These are phyloP conservation scores for Muscicapa striata DNA, from an alignment of 2,797 vertebrate genomes.

Conservation along the genomic window DNA sequence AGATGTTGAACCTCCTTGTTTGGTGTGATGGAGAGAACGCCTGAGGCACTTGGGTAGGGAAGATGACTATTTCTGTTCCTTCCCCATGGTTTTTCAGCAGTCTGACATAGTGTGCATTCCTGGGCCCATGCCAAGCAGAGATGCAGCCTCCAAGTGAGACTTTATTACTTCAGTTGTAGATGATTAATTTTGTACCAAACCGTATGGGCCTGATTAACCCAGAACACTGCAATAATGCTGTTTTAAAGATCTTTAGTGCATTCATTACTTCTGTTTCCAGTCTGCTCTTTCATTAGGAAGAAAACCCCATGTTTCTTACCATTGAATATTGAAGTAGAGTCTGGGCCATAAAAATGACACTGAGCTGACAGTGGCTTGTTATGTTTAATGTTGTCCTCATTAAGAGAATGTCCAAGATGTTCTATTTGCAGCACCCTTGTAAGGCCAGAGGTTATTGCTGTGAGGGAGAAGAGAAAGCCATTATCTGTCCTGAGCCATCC, in stretches of 20 bases:
- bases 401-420: not conserved
- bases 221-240: conserved; percentile 17
- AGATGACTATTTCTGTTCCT: conserved; percentile 36
- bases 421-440: not conserved
- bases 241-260: conserved; percentile 35
- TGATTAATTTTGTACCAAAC: conserved; percentile 60
- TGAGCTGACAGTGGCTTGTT: not conserved
- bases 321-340: not conserved
- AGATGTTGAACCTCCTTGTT: conserved; percentile 21
- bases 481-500: not conserved
- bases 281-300: not conserved
- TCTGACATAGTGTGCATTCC: conserved; percentile 30
- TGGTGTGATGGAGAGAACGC: conserved; percentile 17
- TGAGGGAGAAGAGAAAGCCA: not conserved
- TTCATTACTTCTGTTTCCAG: conserved; percentile 14
- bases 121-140: conserved; percentile 41
- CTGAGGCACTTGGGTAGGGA: conserved; percentile 13
- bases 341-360: not conserved
- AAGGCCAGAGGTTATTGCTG: not conserved
- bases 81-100: conserved; percentile 24
- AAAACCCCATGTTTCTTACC: not conserved
- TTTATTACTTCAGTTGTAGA: conserved; percentile 32
- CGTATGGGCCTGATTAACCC: conserved; percentile 30
- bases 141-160: conserved; percentile 31
- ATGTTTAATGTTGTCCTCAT: not conserved